Conservation (phyloP, 2,888 invertebrate species). For the Noctua janthe region DNA sequence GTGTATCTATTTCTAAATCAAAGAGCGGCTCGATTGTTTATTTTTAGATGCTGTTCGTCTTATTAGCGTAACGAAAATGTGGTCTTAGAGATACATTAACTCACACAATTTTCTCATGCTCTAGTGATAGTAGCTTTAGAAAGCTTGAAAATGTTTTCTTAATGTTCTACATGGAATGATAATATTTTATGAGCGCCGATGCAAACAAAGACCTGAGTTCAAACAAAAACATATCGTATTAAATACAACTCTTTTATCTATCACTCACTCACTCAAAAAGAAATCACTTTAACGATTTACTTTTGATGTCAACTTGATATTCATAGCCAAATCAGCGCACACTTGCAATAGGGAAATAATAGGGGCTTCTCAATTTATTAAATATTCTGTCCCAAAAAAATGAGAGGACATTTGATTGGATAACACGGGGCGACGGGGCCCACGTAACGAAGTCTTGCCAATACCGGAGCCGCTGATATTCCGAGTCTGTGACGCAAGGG, state of each 20-base stretch:
- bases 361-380: slow-evolving; percentile 56
- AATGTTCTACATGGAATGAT: neutral
- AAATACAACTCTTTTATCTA: slow-evolving; percentile 7
- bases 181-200: neutral
- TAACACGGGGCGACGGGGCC: slow-evolving; percentile 42
- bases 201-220: neutral
- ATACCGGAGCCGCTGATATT: slow-evolving; percentile 51
- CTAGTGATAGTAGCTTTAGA: neutral
- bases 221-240: neutral
- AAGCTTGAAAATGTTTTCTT: neutral
- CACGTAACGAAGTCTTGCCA: slow-evolving; percentile 58
- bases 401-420: slow-evolving; percentile 59
- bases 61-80: neutral
- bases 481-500: slow-evolving; percentile 42
- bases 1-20: slow-evolving; percentile 13
- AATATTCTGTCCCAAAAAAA: slow-evolving; percentile 55
- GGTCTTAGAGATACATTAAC: neutral
- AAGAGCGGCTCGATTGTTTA: neutral
- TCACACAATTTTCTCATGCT: neutral
- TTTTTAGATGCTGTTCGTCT: neutral
- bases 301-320: slow-evolving; percentile 57
- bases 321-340: slow-evolving; percentile 56
- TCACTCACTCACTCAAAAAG: slow-evolving; percentile 7
- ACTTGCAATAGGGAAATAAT: slow-evolving; percentile 59
- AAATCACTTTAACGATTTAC: slow-evolving; percentile 32